Percentiles rank a stretch among this genome's conserved stretches.
Conservation (phyloP, 2,797 vertebrate species). For the Helicolenus hilgendorfi region DNA sequence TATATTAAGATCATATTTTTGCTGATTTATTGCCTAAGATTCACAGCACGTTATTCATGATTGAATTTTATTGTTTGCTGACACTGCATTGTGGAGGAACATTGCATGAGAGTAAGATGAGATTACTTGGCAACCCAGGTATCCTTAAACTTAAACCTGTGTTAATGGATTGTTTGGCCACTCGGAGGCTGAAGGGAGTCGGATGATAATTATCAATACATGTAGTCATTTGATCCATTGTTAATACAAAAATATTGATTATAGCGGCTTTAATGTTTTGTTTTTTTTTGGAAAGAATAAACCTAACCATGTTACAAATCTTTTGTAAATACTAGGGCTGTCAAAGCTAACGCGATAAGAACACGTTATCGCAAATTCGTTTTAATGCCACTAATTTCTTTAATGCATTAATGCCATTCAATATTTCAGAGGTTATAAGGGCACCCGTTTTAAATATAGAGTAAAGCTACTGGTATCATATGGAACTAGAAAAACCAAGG, state of each 20-base stretch:
- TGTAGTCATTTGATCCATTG: background rate
- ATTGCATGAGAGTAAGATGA: background rate
- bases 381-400: too few species aligned
- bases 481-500: too few species aligned
- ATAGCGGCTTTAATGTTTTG: background rate
- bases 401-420: too few species aligned
- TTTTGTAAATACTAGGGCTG: too few species aligned
- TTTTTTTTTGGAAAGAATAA: background rate
- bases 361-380: too few species aligned
- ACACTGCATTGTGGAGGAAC: background rate
- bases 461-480: too few species aligned
- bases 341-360: too few species aligned
- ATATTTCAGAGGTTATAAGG: too few species aligned
- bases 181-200: background rate
- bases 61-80: background rate
- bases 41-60: background rate
- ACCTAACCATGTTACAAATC: background rate
- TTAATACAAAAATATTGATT: background rate
- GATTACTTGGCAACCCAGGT: background rate
- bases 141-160: background rate
- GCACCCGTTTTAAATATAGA: too few species aligned
- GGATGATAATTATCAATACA: background rate
- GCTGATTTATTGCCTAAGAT: background rate
- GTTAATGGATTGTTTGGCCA: background rate
- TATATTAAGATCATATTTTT: background rate